phyloP scores from a whole-genome alignment of 2,113 vertebrate genomes.

The Semnornis frantzii region DNA sequence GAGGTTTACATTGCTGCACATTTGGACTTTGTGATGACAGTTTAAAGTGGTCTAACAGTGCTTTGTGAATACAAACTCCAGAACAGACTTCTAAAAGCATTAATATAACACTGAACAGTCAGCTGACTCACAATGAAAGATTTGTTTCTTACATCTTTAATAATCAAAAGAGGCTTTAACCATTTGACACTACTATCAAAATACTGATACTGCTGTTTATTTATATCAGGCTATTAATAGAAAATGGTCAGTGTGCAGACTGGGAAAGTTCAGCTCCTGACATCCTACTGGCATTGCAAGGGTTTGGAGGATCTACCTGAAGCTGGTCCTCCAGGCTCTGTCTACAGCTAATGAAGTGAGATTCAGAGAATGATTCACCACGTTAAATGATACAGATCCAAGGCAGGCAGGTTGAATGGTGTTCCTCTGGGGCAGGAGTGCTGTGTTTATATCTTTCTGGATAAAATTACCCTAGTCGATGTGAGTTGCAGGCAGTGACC shows the following conservation, averaged over 20 bases:
- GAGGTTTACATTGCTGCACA: not conserved
- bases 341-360: slow-evolving; percentile 26
- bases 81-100: not conserved
- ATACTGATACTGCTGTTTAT: not conserved
- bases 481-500: slow-evolving; percentile 24
- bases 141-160: not conserved
- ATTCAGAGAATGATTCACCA: slow-evolving; percentile 1
- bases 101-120: not conserved
- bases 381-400: not conserved
- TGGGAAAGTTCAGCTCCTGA: not conserved
- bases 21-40: not conserved
- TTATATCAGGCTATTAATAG: not conserved
- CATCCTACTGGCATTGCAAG: not conserved
- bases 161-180: not conserved
- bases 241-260: not conserved
- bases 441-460: not conserved
- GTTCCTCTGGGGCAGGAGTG: not conserved
- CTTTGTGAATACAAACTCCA: not conserved
- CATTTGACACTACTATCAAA: not conserved
- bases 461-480: not conserved
- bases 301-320: not conserved
- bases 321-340: not conserved
- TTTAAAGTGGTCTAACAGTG: not conserved
- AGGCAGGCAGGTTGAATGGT: not conserved
- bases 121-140: not conserved